These are phyloP conservation scores for Odontamblyopus lacepedii DNA, from an alignment of 2,797 vertebrate genomes.

Conservation along the genomic window DNA sequence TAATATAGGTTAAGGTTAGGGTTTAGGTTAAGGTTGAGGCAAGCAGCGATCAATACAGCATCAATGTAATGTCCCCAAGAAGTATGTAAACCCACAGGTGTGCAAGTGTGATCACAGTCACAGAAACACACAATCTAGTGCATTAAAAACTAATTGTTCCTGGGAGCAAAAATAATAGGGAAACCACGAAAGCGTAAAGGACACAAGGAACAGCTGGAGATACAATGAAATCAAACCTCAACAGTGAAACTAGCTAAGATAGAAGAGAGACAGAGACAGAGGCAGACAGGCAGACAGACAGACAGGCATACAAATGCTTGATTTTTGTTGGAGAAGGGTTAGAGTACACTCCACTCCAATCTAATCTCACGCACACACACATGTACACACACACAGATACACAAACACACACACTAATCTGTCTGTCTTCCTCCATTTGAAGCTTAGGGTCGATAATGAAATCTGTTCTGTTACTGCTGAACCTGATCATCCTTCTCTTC, in stretches of 20 bases:
- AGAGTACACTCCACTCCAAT: background rate
- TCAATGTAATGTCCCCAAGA: no score
- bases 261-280: slow-evolving; percentile 4
- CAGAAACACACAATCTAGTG: background rate
- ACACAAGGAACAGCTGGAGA: slow-evolving; percentile 20
- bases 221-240: slow-evolving; percentile 9
- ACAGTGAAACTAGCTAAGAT: background rate
- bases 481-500: slow-evolving; percentile 16
- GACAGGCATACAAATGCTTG: background rate
- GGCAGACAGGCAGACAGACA: background rate
- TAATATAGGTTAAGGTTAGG: no score
- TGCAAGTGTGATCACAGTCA: background rate
- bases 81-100: no score
- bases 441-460: slow-evolving; percentile 30
- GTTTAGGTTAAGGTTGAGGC: no score
- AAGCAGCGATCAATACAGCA: no score
- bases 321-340: slow-evolving; percentile 16
- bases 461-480: slow-evolving; percentile 30
- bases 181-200: slow-evolving; percentile 1
- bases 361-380: slow-evolving; percentile 1
- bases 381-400: no score
- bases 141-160: slow-evolving; percentile 1
- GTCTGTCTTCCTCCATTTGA: slow-evolving; percentile 18
- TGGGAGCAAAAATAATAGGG: slow-evolving; percentile 7
- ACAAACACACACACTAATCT: background rate